Evolutionary conservation across 2,888 invertebrate genomes (phyloP), one percentile per base, ranked within the genome.

Genomic region (Apotomis capreana): DNA sequence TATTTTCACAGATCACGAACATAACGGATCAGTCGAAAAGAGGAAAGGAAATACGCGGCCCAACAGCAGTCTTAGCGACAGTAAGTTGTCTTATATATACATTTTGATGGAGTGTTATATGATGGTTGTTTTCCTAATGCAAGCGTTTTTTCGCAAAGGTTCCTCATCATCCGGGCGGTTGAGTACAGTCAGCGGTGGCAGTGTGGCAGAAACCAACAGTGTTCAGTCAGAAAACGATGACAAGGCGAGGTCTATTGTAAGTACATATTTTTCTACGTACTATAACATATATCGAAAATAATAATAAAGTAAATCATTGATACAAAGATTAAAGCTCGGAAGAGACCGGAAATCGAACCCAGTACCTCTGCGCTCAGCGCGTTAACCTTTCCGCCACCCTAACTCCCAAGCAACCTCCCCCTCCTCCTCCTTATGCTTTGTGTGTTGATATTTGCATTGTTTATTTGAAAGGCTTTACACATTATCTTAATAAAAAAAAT

Each of bases 171-270:
- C 97, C 0, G 97, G 97, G 0, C 94, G 97, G 10, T 94, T 97
- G 84, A 97, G 97, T 80, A 97, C 96, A 3, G 96, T 96, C 9
- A 97, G 97, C 79, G 97, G 96, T 3, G 95, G 96, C 49, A 97
- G 97, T 79, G 93, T 96, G 0, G 97, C 96, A 0, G 97, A 97
- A 80, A 90, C 92, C 3, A 97, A 97, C 81, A 97, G 97, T 69
- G 96, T 97, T 0, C 97, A 97, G 83, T 97, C 97, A 0, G 97
- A 97, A 84, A 95, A 95, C 68, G 97, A 97, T 75, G 97, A 97
- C 69, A 95, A 96, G 78, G 87, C 92, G 9, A 86, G 92, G 75
- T 92, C 93, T 59, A 89, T 92, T 78, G 92, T 92, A 84, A 91
- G 91, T 87, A 15, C 40, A 40, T 6, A 40, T 40, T 40, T 40